Conservation (phyloP, 2,113 vertebrate genomes). For the Pterocles gutturalis region DNA sequence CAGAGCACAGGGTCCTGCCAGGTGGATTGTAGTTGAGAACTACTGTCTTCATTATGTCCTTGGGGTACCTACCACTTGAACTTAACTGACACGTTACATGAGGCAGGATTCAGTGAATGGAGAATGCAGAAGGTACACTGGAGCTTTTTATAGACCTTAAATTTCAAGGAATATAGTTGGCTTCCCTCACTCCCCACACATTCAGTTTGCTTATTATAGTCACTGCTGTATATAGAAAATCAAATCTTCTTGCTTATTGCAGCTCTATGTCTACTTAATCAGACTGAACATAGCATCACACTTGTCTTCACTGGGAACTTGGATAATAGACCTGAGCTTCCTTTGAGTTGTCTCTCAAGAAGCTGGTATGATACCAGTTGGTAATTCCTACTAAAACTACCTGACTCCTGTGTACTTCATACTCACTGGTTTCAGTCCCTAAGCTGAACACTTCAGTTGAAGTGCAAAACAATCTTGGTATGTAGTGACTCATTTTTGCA, state of each 20-base stretch:
- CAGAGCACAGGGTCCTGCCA: not conserved
- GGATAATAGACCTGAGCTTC: not conserved
- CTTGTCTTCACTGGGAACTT: not conserved
- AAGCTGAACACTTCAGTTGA: not conserved
- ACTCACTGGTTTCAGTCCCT: not conserved
- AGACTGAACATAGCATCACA: accelerated
- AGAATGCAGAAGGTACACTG: not conserved
- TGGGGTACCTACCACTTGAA: not conserved
- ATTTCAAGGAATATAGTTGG: not conserved
- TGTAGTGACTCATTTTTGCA: conserved; percentile 31
- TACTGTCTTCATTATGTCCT: not conserved
- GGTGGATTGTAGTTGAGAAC: not conserved
- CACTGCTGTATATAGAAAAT: not conserved
- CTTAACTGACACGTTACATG: not conserved
- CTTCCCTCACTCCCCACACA: not conserved
- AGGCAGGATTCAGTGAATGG: not conserved
- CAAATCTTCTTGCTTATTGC: not conserved
- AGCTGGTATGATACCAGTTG: not conserved
- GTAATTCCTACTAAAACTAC: not conserved
- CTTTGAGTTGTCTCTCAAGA: not conserved
- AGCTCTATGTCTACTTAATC: not conserved
- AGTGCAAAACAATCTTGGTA: not conserved
- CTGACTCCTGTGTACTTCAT: not conserved
- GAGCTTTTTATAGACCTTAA: not conserved
- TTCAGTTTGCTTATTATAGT: not conserved